Base-by-base conservation (phyloP, 2,797 vertebrate species). In the Paedocypris micromegethes region DNA sequence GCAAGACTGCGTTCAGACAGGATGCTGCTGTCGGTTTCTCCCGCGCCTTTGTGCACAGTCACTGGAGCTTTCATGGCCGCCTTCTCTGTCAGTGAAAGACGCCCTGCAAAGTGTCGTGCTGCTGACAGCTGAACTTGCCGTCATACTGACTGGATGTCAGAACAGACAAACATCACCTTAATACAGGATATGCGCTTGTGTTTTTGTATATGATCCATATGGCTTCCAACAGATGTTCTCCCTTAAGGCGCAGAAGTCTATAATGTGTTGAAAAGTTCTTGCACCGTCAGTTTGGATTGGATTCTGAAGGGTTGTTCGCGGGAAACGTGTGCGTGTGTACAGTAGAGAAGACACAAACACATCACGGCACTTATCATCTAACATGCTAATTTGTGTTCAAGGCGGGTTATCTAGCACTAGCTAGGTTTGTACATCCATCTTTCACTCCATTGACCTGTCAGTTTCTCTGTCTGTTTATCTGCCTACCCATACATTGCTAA, bases 1-100 rank as follows among this genome's bases (percentile, higher is more conserved):
- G 68, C 59, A 70, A 64, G 68, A 70, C 46, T 70, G 68, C 60
- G 2, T 63, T 51, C 37, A 44, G 68, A 70, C 68, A 57, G 60
- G 54, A 70, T 58, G 53, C 52, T 51, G 47, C 60, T 70, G 53
- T 70, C 52, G 7, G 39, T 46, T 50, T 57, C 46, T 45, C 59
- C 43, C 40, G 67, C 51, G 1, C 57, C 68, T 70, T 44, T 51
- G 53, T 70, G 9, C 68, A 70, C 60, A 58, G 52, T 57, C 47
- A 50, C 59, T 70, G 47, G 52, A 63, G 59, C 59, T 63, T 70
- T 63, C 59, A 50, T 57, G 46, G 58, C 39, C 2, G 3, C 40
- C 38, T 50, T 58, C 46, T 70, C 53, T 45, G 41, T 23, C 53
- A 64, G 59, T 63, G 67, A 70, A 48, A 70, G 68, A 70, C 42